Conservation (phyloP, 2,797 vertebrate species). For the Danio albolineatus region DNA sequence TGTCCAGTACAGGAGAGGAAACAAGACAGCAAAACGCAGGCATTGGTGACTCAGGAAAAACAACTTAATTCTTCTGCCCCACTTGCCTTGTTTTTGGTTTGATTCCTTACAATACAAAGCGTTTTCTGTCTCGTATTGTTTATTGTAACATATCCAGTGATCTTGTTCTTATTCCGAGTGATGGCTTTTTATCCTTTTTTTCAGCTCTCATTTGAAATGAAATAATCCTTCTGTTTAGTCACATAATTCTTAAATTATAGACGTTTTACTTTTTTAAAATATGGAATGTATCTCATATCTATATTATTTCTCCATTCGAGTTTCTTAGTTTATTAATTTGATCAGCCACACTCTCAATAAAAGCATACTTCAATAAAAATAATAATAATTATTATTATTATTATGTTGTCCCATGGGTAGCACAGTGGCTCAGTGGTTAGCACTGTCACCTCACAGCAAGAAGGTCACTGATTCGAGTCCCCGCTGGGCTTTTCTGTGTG, state of each 20-base stretch:
- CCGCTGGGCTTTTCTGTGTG: too few relatives aligned
- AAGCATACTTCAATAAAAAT: background rate
- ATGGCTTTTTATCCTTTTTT: background rate
- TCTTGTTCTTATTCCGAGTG: background rate
- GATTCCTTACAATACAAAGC: background rate
- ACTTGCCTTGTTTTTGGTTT: background rate
- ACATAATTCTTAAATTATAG: too few relatives aligned
- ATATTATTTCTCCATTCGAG: background rate
- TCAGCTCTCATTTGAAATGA: background rate
- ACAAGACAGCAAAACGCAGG: conserved; percentile 50
- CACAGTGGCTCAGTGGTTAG: too few relatives aligned
- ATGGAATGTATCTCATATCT: background rate
- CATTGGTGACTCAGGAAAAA: conserved; percentile 45
- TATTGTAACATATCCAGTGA: background rate
- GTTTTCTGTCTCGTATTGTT: background rate
- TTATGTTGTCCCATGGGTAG: too few relatives aligned
- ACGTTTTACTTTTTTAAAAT: too few relatives aligned
- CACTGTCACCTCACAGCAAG: too few relatives aligned
- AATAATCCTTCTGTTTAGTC: conserved; percentile 7
- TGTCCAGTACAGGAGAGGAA: conserved; percentile 49
- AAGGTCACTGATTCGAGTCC: too few relatives aligned
- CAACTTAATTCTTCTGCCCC: background rate
- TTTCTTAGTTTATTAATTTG: background rate
- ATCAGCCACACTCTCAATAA: background rate
- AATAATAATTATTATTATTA: too few relatives aligned